Evolutionary conservation across 2,797 vertebrate species (phyloP).

Genomic region (Miichthys miiuy): DNA sequence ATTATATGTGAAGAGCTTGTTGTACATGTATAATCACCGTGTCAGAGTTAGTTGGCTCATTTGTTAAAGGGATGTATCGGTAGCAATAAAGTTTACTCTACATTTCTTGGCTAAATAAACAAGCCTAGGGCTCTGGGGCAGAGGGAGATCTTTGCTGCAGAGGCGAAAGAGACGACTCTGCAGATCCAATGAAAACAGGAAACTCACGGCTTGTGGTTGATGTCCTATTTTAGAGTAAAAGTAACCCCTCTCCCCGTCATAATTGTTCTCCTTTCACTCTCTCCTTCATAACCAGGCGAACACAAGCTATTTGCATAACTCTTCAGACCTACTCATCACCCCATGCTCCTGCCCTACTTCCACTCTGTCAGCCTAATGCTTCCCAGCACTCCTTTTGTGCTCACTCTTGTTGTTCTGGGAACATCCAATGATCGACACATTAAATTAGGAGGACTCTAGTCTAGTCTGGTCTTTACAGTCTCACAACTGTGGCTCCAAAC

Average conservation of each 20-base stretch:
- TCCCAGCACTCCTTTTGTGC: conserved; percentile 80
- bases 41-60: conserved; percentile 8
- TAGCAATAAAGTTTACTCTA: conserved; percentile 18
- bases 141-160: conserved; percentile 26
- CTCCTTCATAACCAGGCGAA: conserved; percentile 46
- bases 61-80: conserved; percentile 25
- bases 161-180: conserved; percentile 33
- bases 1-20: background rate
- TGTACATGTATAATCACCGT: background rate
- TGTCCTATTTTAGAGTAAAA: conserved; percentile 59
- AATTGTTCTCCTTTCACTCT: conserved; percentile 49
- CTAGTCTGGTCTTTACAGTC: conserved; percentile 60
- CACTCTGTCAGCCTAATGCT: conserved; percentile 75
- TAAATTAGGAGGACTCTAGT: conserved; percentile 56
- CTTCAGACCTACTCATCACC: conserved; percentile 62
- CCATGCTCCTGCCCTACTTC: conserved; percentile 82
- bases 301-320: conserved; percentile 78
- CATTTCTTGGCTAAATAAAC: conserved; percentile 43
- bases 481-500: conserved; percentile 26
- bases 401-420: conserved; percentile 65
- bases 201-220: conserved; percentile 47
- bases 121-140: conserved; percentile 1
- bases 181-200: conserved; percentile 69
- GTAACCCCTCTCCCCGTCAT: background rate
- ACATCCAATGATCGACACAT: conserved; percentile 70